Conservation (phyloP, 2,888 invertebrate genomes). For the Tenthredo scrophulariae region DNA sequence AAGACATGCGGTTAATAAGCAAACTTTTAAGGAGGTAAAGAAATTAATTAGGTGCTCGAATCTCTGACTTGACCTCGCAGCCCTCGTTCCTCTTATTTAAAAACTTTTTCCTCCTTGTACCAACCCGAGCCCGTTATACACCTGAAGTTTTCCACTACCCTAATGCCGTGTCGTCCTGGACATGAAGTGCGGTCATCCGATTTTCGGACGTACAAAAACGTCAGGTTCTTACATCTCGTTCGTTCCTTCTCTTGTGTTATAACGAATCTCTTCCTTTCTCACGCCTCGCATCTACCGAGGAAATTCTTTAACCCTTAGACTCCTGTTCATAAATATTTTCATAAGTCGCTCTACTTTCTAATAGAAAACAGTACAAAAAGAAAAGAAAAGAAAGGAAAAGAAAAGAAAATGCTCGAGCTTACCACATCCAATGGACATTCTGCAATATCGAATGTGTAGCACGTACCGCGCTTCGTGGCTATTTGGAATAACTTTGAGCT, state of each 20-base stretch:
- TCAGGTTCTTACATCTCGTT: not conserved
- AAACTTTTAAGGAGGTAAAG: not conserved
- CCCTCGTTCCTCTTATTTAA: not conserved
- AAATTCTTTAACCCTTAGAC: no score
- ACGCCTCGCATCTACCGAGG: not conserved
- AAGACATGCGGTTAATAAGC: not conserved
- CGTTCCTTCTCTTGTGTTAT: not conserved
- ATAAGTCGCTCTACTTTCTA: not conserved
- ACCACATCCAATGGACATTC: not conserved
- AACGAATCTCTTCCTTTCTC: not conserved
- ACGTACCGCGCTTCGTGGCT: not conserved
- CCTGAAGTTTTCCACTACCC: not conserved
- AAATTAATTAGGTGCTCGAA: not conserved
- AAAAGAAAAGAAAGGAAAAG: not conserved
- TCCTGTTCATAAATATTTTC: not conserved
- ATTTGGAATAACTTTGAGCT: constrained; percentile 28
- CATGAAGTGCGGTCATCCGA: not conserved
- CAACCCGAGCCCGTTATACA: not conserved
- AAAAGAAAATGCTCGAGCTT: not conserved
- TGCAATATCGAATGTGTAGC: not conserved
- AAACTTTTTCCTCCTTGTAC: not conserved
- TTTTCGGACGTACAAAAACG: not conserved
- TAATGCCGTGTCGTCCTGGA: not conserved
- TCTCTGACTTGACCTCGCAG: not conserved
- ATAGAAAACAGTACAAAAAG: not conserved